Percentiles rank a stretch among this genome's conserved stretches.
phyloP scores from a whole-genome alignment of 2,113 vertebrate genomes.

The Cnemophilus loriae region DNA sequence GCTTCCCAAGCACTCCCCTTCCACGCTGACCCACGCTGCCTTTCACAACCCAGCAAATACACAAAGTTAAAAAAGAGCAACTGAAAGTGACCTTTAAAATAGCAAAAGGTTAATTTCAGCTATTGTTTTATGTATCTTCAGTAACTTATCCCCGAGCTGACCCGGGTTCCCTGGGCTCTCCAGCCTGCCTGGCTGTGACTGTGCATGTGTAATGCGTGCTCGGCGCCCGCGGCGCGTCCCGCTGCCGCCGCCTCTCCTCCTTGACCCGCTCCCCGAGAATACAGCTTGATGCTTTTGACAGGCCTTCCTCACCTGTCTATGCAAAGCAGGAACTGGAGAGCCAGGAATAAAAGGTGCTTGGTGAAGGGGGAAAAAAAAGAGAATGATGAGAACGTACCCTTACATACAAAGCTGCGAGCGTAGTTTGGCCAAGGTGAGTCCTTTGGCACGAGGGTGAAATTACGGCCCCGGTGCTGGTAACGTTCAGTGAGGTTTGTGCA shows the following conservation, averaged over 20 bases:
- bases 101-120: background rate
- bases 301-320: background rate
- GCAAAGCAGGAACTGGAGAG: background rate
- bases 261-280: background rate
- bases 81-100: background rate
- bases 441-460: background rate
- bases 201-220: accelerated
- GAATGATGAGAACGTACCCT: background rate
- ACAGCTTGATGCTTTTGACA: background rate
- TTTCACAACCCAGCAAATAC: background rate
- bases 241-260: accelerated
- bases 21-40: background rate
- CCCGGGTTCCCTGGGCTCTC: background rate
- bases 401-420: background rate
- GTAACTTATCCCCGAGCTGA: background rate
- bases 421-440: background rate
- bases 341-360: background rate
- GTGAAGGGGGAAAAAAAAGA: background rate
- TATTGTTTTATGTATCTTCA: background rate
- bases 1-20: background rate
- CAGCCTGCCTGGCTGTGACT: background rate
- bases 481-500: background rate
- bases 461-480: background rate
- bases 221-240: accelerated
- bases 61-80: background rate